phyloP scores from a whole-genome alignment of 2,113 vertebrate genomes.

The Dermatemys mawii region DNA sequence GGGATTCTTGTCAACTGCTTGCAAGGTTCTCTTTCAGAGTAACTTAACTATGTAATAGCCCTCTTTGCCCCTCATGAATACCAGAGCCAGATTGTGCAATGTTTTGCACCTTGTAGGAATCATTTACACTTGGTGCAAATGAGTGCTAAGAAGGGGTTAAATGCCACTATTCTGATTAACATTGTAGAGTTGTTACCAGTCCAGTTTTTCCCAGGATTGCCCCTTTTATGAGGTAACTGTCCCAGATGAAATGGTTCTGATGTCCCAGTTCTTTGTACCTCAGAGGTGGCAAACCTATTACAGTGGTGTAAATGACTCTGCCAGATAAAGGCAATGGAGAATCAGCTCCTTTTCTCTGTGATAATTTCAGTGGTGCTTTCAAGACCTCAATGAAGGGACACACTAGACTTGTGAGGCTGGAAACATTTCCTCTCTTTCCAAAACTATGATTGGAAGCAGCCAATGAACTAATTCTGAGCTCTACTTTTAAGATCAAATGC shows the following conservation, averaged over 20 bases:
- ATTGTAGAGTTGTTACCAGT: not conserved
- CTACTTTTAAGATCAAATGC: not conserved
- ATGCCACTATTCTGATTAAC: not conserved
- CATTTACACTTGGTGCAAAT: not conserved
- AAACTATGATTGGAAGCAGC: not conserved
- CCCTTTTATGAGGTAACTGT: not conserved
- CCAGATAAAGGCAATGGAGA: not conserved
- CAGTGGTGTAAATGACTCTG: not conserved
- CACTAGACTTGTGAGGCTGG: not conserved
- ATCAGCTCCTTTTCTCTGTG: not conserved
- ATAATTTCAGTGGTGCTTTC: not conserved
- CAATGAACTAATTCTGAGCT: not conserved
- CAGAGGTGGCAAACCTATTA: not conserved
- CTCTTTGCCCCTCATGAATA: not conserved
- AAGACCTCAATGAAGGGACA: not conserved
- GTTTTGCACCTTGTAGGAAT: not conserved
- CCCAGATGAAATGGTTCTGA: not conserved
- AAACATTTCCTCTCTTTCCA: not conserved
- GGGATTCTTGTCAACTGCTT: not conserved
- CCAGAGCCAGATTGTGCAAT: not conserved
- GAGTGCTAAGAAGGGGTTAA: not conserved
- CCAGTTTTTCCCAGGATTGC: not conserved
- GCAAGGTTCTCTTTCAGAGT: not conserved
- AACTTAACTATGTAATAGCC: not conserved
- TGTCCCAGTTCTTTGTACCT: not conserved